A percentile compares a stretch with the other conserved stretches of the same genome.
phyloP scores from a whole-genome alignment of 2,888 invertebrate genomes.

The Vesta saturnalis region DNA sequence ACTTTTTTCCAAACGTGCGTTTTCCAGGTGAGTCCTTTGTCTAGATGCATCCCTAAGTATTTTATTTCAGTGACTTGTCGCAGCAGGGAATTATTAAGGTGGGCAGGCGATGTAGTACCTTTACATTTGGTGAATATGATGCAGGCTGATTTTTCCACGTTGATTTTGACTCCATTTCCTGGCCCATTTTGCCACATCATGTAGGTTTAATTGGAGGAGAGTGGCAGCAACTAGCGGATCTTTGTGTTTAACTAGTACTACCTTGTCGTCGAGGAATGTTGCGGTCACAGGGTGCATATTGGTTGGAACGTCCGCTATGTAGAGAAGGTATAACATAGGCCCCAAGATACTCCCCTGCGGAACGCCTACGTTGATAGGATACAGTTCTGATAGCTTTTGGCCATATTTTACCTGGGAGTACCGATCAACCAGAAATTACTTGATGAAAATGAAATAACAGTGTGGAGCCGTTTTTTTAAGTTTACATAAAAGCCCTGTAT shows the following conservation, averaged over 20 bases:
- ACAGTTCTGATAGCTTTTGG: neutral
- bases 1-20: neutral
- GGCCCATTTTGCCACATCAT: neutral
- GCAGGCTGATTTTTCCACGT: neutral
- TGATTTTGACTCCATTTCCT: neutral
- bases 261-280: neutral
- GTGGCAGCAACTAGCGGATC: neutral
- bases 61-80: neutral
- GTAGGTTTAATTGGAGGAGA: neutral
- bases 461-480: neutral
- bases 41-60: too few relatives aligned
- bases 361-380: neutral
- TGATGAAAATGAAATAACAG: neutral
- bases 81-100: neutral
- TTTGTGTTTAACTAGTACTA: neutral
- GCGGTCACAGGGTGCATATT: neutral
- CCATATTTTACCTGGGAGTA: neutral
- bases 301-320: neutral
- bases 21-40: too few relatives aligned
- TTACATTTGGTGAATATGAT: neutral
- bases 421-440: neutral
- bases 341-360: neutral
- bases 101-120: neutral
- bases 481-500: neutral
- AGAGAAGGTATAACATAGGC: neutral